Evolutionary conservation across 2,888 invertebrate species (phyloP).

Genomic region (Epinotia bilunana): DNA sequence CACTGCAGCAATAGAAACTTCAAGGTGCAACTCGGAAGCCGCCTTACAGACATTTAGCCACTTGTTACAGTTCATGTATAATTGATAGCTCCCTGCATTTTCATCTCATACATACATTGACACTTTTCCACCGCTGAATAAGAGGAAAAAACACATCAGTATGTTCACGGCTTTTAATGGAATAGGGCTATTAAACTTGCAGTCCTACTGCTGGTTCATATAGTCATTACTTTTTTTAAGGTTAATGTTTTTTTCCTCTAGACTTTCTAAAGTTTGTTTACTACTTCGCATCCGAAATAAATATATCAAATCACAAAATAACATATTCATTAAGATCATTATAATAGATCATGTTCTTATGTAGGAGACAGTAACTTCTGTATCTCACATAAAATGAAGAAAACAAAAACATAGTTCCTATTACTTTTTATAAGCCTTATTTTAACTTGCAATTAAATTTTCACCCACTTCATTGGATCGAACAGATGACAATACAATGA

Average conservation of each 20-base stretch:
- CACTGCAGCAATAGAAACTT: conserved; percentile 5
- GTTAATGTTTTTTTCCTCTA: not conserved
- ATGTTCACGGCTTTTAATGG: not conserved
- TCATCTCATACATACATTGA: conserved; percentile 44
- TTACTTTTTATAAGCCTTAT: too few relatives aligned
- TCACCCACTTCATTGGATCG: too few relatives aligned
- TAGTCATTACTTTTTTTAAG: not conserved
- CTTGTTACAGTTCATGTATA: conserved; percentile 45
- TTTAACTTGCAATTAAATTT: too few relatives aligned
- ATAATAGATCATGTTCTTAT: too few relatives aligned
- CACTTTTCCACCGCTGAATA: conserved; percentile 36
- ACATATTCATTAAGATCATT: too few relatives aligned
- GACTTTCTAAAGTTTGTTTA: too few relatives aligned
- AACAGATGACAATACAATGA: too few relatives aligned
- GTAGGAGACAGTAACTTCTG: too few relatives aligned
- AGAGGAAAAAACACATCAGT: conserved; percentile 11
- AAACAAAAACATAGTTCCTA: too few relatives aligned
- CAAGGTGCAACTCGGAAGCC: conserved; percentile 8
- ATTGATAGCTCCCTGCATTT: conserved; percentile 42
- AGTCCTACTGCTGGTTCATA: not conserved
- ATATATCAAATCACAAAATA: too few relatives aligned
- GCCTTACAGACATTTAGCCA: conserved; percentile 34
- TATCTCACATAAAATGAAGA: too few relatives aligned
- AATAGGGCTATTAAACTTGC: not conserved
- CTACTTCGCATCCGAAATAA: too few relatives aligned